Evolutionary conservation across 2,113 vertebrate species (phyloP), one percentile per base, ranked within the genome.

Genomic region (Ammospiza caudacuta): DNA sequence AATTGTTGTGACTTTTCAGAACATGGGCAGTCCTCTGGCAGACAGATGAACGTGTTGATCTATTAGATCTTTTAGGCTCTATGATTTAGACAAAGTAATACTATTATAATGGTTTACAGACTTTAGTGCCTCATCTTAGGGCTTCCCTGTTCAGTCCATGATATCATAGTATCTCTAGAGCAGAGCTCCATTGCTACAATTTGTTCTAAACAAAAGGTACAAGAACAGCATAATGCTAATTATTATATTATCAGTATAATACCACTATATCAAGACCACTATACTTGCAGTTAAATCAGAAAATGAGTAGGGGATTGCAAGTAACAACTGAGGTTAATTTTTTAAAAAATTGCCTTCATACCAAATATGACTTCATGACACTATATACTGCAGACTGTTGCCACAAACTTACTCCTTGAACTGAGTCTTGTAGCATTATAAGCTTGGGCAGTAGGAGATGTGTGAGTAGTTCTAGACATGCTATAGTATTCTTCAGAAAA

Each of bases 1-100:
- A 83, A 84, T 77, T 94, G 75, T 80, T 92, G 58, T 82, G 77
- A 97, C 86, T 81, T 94, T 92, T 94, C 85, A 88, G 94, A 83
- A 75, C 72, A 83, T 54, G 57, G 64, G 41, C 64, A 78, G 52
- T 83, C 21, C 83, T 86, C 61, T 92, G 90, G 68, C 86, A 92
- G 80, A 51, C 41, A 79, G 73, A 87, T 68, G 92, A 90, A 81
- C 0, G 0, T 75, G 80, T 78, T 92, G 92, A 84, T 93, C 83
- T 83, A 81, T 86, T 54, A 92, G 92, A 72, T 64, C 59, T 90
- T 92, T 89, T 76, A 84, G 80, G 11, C 47, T 72, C 57, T 52
- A n/a, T 63, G 74, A 92, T 86, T 90, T 83, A 69, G 79, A 77
- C 4, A 22, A 86, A 77, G 37, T 77, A 63, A 83, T 88, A 51